These are phyloP conservation scores for Temnothorax curvispinosus DNA, from an alignment of 1,140 invertebrate species.

Conservation along the genomic window DNA sequence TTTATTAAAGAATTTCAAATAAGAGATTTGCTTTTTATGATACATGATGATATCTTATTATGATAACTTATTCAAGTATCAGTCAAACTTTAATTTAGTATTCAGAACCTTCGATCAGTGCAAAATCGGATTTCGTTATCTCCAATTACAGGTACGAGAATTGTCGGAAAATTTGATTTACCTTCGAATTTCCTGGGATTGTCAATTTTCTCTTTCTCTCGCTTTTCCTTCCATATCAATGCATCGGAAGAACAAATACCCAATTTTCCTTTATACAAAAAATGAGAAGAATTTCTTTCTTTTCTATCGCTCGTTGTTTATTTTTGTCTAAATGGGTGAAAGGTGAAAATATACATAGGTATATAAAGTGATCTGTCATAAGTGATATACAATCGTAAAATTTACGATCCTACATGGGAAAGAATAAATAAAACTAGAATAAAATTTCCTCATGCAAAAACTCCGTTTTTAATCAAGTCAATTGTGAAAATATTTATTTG, in stretches of 20 bases:
- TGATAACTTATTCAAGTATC: neutral
- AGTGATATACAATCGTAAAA: neutral
- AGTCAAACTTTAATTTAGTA: constrained; percentile 6
- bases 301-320: neutral
- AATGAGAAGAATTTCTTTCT: neutral
- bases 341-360: neutral
- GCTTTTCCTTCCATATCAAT: neutral
- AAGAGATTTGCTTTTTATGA: neutral
- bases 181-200: constrained; percentile 5
- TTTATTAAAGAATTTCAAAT: neutral
- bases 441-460: neutral
- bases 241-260: neutral
- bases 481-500: neutral
- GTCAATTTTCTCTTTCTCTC: neutral
- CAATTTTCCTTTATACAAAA: neutral
- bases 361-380: neutral
- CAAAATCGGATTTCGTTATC: neutral
- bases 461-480: neutral
- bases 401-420: neutral
- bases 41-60: neutral
- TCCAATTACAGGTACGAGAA: constrained; percentile 10
- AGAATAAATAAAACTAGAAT: neutral
- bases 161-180: constrained; percentile 4
- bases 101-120: neutral
- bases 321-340: neutral